A percentile compares a stretch with the other conserved stretches of the same genome.
phyloP scores from a whole-genome alignment of 2,113 vertebrate species.

The Saguinus midas region DNA sequence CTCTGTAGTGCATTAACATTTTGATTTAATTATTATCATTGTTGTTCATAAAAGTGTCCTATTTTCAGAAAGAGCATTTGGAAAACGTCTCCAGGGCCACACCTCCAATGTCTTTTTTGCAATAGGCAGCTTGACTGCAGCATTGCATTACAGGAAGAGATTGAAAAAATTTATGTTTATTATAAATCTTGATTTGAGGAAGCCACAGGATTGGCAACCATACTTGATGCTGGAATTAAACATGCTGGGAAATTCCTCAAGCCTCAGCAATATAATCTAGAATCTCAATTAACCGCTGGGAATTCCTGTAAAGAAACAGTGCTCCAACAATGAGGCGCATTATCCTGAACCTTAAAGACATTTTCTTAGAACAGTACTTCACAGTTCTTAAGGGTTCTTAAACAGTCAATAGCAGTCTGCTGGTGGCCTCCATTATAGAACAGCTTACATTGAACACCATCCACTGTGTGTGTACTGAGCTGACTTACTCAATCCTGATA shows the following conservation, averaged over 20 bases:
- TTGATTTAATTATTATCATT: conserved; percentile 89
- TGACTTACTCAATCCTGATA: conserved; percentile 84
- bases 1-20: conserved; percentile 87
- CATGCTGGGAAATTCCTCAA: conserved; percentile 86
- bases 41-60: conserved; percentile 89
- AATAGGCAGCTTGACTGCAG: conserved; percentile 85
- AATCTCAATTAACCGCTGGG: conserved; percentile 82
- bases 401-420: conserved; percentile 38
- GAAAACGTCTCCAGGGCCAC: conserved; percentile 87
- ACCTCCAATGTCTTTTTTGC: conserved; percentile 86
- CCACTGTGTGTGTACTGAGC: conserved; percentile 85
- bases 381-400: conserved; percentile 79
- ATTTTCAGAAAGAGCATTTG: conserved; percentile 88
- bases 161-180: conserved; percentile 92
- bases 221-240: conserved; percentile 87
- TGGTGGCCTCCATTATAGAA: conserved; percentile 88
- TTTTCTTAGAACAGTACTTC: conserved; percentile 89
- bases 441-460: conserved; percentile 86
- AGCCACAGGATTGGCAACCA: conserved; percentile 84
- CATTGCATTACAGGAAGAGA: conserved; percentile 89
- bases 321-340: conserved; percentile 85
- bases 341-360: conserved; percentile 86
- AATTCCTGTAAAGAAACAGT: conserved; percentile 90
- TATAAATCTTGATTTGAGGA: conserved; percentile 94
- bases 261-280: conserved; percentile 76